A percentile compares a stretch with the other conserved stretches of the same genome.
Evolutionary conservation across 1,140 invertebrate genomes (phyloP).

Genomic region (Vanessa tameamea): DNA sequence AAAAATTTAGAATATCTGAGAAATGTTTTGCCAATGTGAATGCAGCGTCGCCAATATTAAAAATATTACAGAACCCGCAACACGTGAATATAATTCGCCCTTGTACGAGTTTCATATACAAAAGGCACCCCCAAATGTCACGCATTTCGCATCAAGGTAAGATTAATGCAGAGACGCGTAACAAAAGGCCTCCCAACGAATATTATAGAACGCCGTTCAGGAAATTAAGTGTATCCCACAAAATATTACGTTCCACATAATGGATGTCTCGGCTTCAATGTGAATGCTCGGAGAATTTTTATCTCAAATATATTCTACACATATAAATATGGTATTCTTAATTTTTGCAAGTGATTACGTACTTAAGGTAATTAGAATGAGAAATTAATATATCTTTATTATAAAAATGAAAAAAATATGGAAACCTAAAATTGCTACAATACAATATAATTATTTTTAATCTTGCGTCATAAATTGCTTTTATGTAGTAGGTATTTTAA

Average conservation of each 20-base stretch:
- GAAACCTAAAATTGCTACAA: too few species aligned
- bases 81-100: not conserved
- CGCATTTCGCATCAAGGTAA: slow-evolving; percentile 19
- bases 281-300: slow-evolving; percentile 6
- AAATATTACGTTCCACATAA: slow-evolving; percentile 18
- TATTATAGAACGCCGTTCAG: slow-evolving; percentile 9
- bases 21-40: too few species aligned
- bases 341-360: not conserved
- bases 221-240: slow-evolving; percentile 11
- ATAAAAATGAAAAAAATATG: not conserved
- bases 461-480: too few species aligned
- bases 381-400: not conserved
- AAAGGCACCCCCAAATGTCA: slow-evolving; percentile 17
- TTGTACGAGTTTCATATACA: not conserved
- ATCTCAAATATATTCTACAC: slow-evolving; percentile 1
- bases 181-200: slow-evolving; percentile 12
- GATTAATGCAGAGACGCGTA: slow-evolving; percentile 21
- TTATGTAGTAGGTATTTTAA: too few species aligned
- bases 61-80: not conserved
- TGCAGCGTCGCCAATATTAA: not conserved
- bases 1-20: too few species aligned
- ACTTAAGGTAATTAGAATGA: not conserved
- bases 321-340: not conserved
- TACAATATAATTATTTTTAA: too few species aligned
- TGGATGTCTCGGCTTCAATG: slow-evolving; percentile 5